Evolutionary conservation across 2,797 vertebrate species (phyloP).

Genomic region (Sebastes taczanowskii): DNA sequence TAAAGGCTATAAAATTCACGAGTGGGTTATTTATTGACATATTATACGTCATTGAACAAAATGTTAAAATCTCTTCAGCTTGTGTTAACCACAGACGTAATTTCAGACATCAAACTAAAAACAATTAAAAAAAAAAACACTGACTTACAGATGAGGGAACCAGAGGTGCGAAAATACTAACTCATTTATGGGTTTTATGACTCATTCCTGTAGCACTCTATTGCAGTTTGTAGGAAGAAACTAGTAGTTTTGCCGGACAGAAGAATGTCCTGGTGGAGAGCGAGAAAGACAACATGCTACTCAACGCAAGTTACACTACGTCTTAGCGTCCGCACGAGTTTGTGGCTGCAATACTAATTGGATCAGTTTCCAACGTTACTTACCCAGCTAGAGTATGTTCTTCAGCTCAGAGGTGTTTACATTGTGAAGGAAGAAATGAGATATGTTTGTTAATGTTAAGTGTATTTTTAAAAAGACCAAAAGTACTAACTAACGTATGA

Average conservation of each 20-base stretch:
- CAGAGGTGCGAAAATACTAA: fast-evolving
- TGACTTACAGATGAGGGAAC: too few relatives aligned
- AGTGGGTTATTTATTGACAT: too few relatives aligned
- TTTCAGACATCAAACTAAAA: too few relatives aligned
- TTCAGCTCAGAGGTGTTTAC: neutral
- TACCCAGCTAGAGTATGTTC: neutral
- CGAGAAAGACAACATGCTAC: neutral
- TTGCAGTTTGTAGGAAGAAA: neutral
- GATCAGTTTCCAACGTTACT: neutral
- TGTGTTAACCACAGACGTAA: too few relatives aligned
- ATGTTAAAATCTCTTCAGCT: too few relatives aligned
- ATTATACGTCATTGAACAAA: too few relatives aligned
- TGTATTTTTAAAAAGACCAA: neutral
- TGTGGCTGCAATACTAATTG: neutral
- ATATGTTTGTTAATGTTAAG: too few relatives aligned
- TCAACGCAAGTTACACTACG: neutral
- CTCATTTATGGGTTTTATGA: too few relatives aligned
- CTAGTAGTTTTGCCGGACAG: neutral
- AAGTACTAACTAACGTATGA: neutral
- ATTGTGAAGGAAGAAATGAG: too few relatives aligned
- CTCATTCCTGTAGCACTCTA: too few relatives aligned
- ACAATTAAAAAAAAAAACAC: too few relatives aligned
- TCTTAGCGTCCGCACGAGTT: neutral
- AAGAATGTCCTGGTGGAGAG: neutral
- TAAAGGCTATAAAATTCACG: too few relatives aligned